Conservation (phyloP, 2,888 invertebrate genomes). For the Orchesellides sinensis region DNA sequence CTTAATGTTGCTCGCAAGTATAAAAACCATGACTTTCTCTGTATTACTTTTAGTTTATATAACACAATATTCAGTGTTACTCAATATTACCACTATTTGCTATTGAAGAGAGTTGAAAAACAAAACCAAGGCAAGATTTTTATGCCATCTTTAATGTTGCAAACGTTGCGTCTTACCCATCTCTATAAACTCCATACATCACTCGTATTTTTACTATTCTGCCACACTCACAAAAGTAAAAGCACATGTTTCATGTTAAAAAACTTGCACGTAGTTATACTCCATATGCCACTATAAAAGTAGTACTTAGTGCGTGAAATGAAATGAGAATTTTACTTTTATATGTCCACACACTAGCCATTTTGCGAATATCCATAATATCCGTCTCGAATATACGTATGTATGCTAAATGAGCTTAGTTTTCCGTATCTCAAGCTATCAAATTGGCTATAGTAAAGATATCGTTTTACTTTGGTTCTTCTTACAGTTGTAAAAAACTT, state of each 20-base stretch:
- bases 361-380: constrained; percentile 22
- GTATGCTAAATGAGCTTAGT: constrained; percentile 29
- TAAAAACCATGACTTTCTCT: neutral
- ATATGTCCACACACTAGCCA: neutral
- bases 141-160: constrained; percentile 22
- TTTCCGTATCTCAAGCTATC: neutral
- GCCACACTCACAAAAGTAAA: neutral
- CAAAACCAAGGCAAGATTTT: constrained; percentile 16
- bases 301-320: neutral
- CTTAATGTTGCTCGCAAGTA: constrained; percentile 15
- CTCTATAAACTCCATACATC: too few species aligned
- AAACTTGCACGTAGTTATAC: neutral
- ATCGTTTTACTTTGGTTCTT: neutral
- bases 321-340: constrained; percentile 13
- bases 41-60: neutral
- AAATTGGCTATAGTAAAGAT: neutral
- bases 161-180: too few species aligned
- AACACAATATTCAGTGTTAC: too few species aligned
- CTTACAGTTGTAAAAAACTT: neutral
- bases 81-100: constrained; percentile 14
- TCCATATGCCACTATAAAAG: neutral
- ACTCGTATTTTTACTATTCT: neutral
- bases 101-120: neutral
- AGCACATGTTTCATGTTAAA: constrained; percentile 1
- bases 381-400: constrained; percentile 20